Conservation (phyloP, 1,140 invertebrate species). For the Thaumetopoea pityocampa region DNA sequence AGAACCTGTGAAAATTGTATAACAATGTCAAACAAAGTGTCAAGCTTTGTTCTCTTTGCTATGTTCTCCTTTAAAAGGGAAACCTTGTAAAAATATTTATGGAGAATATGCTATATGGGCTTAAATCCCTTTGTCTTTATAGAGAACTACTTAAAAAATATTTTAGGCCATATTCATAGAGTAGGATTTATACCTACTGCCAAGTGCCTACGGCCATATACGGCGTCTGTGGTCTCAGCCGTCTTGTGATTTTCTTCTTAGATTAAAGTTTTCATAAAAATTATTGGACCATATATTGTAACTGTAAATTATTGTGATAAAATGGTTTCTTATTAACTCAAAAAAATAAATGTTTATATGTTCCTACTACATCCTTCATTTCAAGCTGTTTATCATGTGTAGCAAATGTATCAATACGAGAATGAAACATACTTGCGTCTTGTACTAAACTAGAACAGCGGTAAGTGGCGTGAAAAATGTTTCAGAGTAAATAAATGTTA, state of each 20-base stretch:
- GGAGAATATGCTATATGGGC: too few species aligned
- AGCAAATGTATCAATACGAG: slow-evolving; percentile 56
- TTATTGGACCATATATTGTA: slow-evolving; percentile 65
- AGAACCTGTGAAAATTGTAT: too few species aligned
- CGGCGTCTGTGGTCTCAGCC: too few species aligned
- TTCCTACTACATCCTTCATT: slow-evolving; percentile 24
- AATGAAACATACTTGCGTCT: slow-evolving; percentile 68
- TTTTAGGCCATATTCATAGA: too few species aligned
- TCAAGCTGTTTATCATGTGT: slow-evolving; percentile 54
- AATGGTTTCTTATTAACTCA: slow-evolving; percentile 23
- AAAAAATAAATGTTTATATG: slow-evolving; percentile 28
- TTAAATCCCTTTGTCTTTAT: too few species aligned
- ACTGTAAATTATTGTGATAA: slow-evolving; percentile 47
- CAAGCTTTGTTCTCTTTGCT: too few species aligned
- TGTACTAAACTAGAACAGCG: slow-evolving; percentile 52
- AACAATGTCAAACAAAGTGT: too few species aligned
- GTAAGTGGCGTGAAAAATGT: slow-evolving; percentile 44
- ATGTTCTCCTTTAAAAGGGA: too few species aligned
- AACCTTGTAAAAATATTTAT: too few species aligned
- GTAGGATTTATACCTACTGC: too few species aligned
- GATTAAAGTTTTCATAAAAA: slow-evolving; percentile 67
- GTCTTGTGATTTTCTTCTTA: slow-evolving; percentile 55
- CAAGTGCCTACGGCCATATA: too few species aligned
- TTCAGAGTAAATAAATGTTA: slow-evolving; percentile 19
- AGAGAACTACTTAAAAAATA: too few species aligned